Evolutionary conservation across 2,113 vertebrate genomes (phyloP), one percentile per base, ranked within the genome.

Genomic region (Hemibagrus wyckioides): DNA sequence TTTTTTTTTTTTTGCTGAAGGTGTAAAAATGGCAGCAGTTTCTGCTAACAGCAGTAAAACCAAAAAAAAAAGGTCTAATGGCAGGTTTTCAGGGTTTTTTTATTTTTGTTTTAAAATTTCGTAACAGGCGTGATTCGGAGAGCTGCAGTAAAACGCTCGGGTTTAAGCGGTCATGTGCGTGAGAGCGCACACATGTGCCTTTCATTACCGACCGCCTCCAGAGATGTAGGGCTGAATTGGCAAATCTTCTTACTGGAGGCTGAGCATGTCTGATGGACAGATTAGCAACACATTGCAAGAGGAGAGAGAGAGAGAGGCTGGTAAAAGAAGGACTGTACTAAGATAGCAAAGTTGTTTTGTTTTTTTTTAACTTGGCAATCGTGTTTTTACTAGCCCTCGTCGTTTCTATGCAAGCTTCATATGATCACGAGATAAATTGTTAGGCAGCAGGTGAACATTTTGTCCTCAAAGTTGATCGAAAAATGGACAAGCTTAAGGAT

Each of bases 131-230:
- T 71, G 30, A 48, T 61, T 61, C 36, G 82, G 41, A 48, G 82
- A 69, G 33, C 61, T 65, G 71, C 84, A 81, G 44, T 75, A 36
- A 73, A 88, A 89, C 73, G 88, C 85, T 63, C 69, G 69, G 85
- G 80, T 92, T 95, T 95, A 93, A 88, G 89, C 63, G 83, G 80
- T 65, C 83, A 89, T 92, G 90, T 91, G 91, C 33, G 89, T 94
- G 93, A 95, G 94, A 95, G 94, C 84, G 88, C 86, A 48, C 95
- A 91, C 95, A 94, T 95, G 92, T 96, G 95, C 93, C 88, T 95
- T 96, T 96, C 92, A 96, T 97, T 97, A 96, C 94, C 92, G 56
- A 92, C 95, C 93, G 94, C 96, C 93, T 93, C 93, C 93, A 94
- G 95, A 96, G 93, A 94, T 91, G 92, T 80, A 91, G 95, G 94